Conservation (phyloP, 2,113 vertebrate genomes). For the Microtus montanus region DNA sequence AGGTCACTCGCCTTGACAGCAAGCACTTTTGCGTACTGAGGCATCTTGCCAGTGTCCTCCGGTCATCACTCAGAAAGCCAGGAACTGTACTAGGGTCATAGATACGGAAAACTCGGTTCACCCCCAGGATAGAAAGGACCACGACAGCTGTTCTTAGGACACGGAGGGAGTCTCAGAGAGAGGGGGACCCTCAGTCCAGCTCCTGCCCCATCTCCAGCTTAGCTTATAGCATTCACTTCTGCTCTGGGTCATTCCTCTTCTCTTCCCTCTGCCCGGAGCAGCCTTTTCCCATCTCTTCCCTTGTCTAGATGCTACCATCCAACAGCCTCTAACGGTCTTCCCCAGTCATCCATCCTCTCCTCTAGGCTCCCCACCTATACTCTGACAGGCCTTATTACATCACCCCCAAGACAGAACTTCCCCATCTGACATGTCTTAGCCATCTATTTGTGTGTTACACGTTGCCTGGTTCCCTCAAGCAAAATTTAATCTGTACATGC, state of each 20-base stretch:
- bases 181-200: no score
- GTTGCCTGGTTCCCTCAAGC: not conserved
- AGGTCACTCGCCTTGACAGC: not conserved
- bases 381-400: not conserved
- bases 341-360: not conserved
- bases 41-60: not conserved
- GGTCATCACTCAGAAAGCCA: not conserved
- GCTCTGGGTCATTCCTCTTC: not conserved
- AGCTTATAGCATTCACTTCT: rapidly evolving
- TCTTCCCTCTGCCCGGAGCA: not conserved
- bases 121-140: not conserved
- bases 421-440: not conserved
- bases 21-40: not conserved
- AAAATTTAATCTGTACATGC: not conserved
- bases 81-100: not conserved
- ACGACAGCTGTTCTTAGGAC: not conserved
- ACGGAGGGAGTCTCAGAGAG: rapidly evolving
- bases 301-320: not conserved
- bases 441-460: not conserved
- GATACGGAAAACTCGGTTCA: not conserved
- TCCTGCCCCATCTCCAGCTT: not conserved
- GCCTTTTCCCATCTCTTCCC: not conserved
- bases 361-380: rapidly evolving
- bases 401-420: no score
- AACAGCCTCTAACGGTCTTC: not conserved